Base-by-base conservation (phyloP, 1,140 invertebrate species). In the Zaprionus nigranus region DNA sequence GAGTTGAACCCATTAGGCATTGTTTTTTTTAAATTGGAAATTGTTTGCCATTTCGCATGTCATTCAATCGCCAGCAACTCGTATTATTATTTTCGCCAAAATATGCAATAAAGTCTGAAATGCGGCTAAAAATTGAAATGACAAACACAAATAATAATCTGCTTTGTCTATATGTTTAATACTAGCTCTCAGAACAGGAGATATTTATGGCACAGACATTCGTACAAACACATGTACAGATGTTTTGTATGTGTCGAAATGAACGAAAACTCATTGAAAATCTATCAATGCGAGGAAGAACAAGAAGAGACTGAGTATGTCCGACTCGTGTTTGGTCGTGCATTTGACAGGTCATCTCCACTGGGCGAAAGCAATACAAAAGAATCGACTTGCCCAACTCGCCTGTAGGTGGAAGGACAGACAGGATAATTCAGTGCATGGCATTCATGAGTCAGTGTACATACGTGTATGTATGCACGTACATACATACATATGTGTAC, bases 321-420 rank as follows among this genome's bases (percentile, higher is more conserved):
- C 36, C 56, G 75, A 63, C 56, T 59, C 65, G 73, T 78, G 67
- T 75, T 87, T 76, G 79, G 66, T 82, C 77, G 69, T 78, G 77
- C 80, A 82, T 87, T 87, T 87, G 83, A 75, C 83, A 87, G 78
- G 83, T 87, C 79, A 87, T 87, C 69, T 60, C 69, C 56, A 78
- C 53, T 38, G n/a, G 69, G 53, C 59, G 36, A 56, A 38, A 60
- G 60, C 6, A 59, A 75, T 56, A 70, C 73, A 87, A 80, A 78
- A 68, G 83, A 68, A 64, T 46, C 53, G 57, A 38, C 65, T 69
- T 69, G 49, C 64, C 49, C 53, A 64, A 24, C 46, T 17, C 30
- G 11, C 26, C 46, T 40, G 20, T 30, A 28, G 38, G 75, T 46
- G 51, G 56, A 30, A 3, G 36, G 20, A 26, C 53, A 15, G 53